These are phyloP conservation scores for Clarias magur DNA, from an alignment of 2,113 vertebrate genomes.

Conservation along the genomic window DNA sequence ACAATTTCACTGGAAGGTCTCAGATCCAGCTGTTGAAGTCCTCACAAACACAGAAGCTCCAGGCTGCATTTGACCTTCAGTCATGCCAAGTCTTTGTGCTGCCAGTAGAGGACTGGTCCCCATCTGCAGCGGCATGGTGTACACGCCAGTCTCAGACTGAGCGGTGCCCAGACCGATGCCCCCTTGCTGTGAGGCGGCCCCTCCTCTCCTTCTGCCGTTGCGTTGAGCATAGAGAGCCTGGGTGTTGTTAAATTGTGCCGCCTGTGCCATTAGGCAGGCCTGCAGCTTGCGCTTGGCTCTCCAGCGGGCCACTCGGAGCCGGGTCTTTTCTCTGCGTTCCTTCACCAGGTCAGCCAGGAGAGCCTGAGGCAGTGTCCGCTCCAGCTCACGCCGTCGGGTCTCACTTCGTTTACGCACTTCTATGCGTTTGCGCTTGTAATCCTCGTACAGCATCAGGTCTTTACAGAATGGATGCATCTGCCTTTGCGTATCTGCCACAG, in stretches of 20 bases:
- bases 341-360: conserved; percentile 71
- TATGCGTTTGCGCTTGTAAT: conserved; percentile 69
- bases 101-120: conserved; percentile 32
- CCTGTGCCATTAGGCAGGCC: conserved; percentile 58
- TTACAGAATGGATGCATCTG: conserved; percentile 62
- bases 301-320: conserved; percentile 62
- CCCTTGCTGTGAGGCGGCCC: conserved; percentile 37
- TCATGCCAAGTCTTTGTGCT: conserved; percentile 24
- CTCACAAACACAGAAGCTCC: conserved; percentile 37
- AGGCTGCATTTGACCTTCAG: conserved; percentile 49
- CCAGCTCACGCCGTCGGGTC: conserved; percentile 67
- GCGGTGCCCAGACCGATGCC: conserved; percentile 28
- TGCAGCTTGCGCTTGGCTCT: conserved; percentile 62
- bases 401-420: conserved; percentile 67
- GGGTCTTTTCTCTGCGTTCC: conserved; percentile 62
- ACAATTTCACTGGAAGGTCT: conserved; percentile 49
- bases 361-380: conserved; percentile 73
- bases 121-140: conserved; percentile 38
- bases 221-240: conserved; percentile 37
- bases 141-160: conserved; percentile 31
- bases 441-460: conserved; percentile 70
- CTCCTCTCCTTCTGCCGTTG: conserved; percentile 34
- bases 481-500: conserved; percentile 28
- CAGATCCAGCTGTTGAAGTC: conserved; percentile 48
- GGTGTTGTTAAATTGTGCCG: conserved; percentile 41